Percentiles rank a stretch among this genome's conserved stretches.
These are phyloP conservation scores for Scatophagus argus DNA, from an alignment of 2,113 vertebrate species.

Conservation along the genomic window DNA sequence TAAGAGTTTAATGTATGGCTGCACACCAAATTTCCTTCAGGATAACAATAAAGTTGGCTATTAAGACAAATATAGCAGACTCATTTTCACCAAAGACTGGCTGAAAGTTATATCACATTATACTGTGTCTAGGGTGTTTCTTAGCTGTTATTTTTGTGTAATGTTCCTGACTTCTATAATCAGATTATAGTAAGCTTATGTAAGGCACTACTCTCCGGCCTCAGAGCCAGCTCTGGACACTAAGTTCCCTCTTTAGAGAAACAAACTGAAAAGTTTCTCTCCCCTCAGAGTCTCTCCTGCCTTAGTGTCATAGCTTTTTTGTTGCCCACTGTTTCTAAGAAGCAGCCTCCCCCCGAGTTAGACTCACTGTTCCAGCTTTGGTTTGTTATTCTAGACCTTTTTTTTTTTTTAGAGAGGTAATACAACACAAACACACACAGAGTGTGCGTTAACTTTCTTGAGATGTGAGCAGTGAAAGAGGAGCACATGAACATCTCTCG, in stretches of 20 bases:
- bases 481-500: not conserved
- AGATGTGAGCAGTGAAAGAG: not conserved
- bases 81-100: not conserved
- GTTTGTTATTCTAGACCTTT: slow-evolving; percentile 19
- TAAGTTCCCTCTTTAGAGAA: slow-evolving; percentile 23
- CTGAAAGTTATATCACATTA: not conserved
- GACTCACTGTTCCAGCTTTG: slow-evolving; percentile 2
- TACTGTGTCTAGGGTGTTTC: not conserved
- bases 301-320: slow-evolving; percentile 9
- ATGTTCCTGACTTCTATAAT: not conserved
- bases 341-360: slow-evolving; percentile 1
- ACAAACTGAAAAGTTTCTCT: slow-evolving; percentile 15
- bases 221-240: slow-evolving; percentile 13
- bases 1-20: not conserved
- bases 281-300: not conserved
- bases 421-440: slow-evolving; percentile 1
- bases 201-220: slow-evolving; percentile 20
- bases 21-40: not conserved
- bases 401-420: not conserved
- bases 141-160: not conserved
- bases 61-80: not conserved
- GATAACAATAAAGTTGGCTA: not conserved
- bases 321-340: slow-evolving; percentile 66
- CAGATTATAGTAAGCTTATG: slow-evolving; percentile 27
- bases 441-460: slow-evolving; percentile 19